phyloP scores from a whole-genome alignment of 2,888 invertebrate genomes.

The Geophilus truncorum region DNA sequence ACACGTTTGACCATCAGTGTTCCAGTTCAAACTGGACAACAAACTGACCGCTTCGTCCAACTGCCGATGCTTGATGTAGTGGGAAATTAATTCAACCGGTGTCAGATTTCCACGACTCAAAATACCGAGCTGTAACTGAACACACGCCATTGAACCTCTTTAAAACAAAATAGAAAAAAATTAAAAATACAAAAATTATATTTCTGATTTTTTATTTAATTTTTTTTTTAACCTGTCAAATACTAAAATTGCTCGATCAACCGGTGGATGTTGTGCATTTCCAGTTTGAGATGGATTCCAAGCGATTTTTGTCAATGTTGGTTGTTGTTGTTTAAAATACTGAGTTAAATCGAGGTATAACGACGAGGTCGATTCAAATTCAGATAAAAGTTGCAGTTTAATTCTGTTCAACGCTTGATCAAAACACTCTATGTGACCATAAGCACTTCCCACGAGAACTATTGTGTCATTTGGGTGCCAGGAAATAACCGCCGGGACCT shows the following conservation, averaged over 20 bases:
- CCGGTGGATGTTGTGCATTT: neutral
- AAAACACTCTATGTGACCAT: conserved; percentile 69
- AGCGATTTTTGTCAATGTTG: conserved; percentile 55
- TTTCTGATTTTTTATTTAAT: too few relatives aligned
- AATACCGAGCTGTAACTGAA: conserved; percentile 46
- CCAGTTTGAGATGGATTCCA: conserved; percentile 51
- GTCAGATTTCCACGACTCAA: conserved; percentile 52
- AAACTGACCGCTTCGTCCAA: conserved; percentile 65
- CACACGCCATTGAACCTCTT: conserved; percentile 45
- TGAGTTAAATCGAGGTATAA: conserved; percentile 62
- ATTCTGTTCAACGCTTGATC: conserved; percentile 65
- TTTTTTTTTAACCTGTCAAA: neutral
- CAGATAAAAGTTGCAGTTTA: conserved; percentile 61
- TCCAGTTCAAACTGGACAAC: conserved; percentile 69
- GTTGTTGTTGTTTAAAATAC: conserved; percentile 56
- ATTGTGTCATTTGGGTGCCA: conserved; percentile 70
- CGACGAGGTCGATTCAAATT: conserved; percentile 57
- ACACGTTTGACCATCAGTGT: conserved; percentile 66
- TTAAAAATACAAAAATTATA: neutral
- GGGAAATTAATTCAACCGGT: conserved; percentile 58
- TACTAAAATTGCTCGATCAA: neutral
- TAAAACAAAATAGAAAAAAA: neutral
- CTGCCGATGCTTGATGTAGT: conserved; percentile 61
- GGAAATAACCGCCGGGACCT: conserved; percentile 62
- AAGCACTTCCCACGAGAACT: conserved; percentile 63